phyloP scores from a whole-genome alignment of 2,113 vertebrate genomes.

The Axis porcinus region DNA sequence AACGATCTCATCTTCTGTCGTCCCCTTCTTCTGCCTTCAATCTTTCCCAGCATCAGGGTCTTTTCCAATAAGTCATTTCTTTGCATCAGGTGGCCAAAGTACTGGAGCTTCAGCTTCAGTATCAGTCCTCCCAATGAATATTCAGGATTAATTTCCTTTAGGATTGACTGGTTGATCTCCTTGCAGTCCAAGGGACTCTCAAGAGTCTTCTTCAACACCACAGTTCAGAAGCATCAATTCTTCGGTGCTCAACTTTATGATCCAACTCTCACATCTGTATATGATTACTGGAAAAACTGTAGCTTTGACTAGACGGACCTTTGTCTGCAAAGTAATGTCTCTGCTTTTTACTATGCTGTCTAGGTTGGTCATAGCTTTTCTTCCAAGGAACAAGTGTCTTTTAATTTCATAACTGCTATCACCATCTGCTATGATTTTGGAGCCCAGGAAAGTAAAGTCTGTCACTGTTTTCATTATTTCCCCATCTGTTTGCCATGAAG shows the following conservation, averaged over 20 bases:
- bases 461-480: neutral
- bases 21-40: neutral
- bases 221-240: neutral
- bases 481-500: neutral
- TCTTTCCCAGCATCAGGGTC: neutral
- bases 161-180: neutral
- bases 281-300: neutral
- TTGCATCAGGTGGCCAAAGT: neutral
- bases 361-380: neutral
- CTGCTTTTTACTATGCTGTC: neutral
- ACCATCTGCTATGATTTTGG: neutral
- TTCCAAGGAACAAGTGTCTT: neutral
- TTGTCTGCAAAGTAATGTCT: neutral
- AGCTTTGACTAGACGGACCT: neutral
- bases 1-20: neutral
- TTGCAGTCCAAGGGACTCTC: neutral
- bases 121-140: neutral
- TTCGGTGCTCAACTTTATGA: fast-evolving
- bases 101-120: neutral
- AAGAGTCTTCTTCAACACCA: neutral
- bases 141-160: neutral
- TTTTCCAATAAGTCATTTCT: neutral
- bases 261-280: neutral
- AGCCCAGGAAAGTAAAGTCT: neutral
- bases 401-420: neutral